Evolutionary conservation across 1,140 invertebrate species (phyloP).

Genomic region (Megalonaias nervosa): DNA sequence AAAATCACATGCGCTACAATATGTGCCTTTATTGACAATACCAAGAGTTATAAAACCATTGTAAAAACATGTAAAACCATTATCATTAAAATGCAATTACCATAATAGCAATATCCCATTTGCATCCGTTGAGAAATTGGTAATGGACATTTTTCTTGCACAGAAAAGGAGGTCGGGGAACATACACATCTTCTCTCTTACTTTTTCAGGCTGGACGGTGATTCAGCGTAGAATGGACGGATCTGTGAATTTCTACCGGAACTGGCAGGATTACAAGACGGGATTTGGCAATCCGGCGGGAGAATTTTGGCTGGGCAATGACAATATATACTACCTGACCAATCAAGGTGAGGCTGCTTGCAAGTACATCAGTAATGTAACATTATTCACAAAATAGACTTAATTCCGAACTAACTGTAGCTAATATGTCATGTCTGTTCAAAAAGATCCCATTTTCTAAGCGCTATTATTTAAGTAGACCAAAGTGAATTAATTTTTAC

Average conservation of each 20-base stretch:
- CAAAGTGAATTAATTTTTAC: background rate
- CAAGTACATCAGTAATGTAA: too few relatives aligned
- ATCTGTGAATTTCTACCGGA: constrained; percentile 77
- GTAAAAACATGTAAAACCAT: too few relatives aligned
- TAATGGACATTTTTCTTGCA: too few relatives aligned
- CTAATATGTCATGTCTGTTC: background rate
- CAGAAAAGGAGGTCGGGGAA: too few relatives aligned
- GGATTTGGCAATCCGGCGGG: constrained; percentile 76
- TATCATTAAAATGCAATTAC: too few relatives aligned
- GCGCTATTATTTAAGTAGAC: background rate
- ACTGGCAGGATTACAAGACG: constrained; percentile 77
- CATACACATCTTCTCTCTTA: background rate
- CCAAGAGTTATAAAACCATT: too few relatives aligned
- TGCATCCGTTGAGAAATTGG: too few relatives aligned
- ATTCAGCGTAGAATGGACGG: constrained; percentile 88
- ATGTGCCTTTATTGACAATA: too few relatives aligned
- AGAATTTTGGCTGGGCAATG: constrained; percentile 80
- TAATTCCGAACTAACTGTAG: constrained; percentile 3
- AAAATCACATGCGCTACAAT: too few relatives aligned
- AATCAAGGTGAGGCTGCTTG: constrained; percentile 56
- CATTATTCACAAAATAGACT: too few relatives aligned
- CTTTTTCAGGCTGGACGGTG: constrained; percentile 84
- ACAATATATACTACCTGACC: constrained; percentile 75
- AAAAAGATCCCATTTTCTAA: background rate
- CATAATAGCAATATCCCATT: too few relatives aligned